Evolutionary conservation across 2,888 invertebrate genomes (phyloP), one percentile per base, ranked within the genome.

Genomic region (Apodemia hepburni): DNA sequence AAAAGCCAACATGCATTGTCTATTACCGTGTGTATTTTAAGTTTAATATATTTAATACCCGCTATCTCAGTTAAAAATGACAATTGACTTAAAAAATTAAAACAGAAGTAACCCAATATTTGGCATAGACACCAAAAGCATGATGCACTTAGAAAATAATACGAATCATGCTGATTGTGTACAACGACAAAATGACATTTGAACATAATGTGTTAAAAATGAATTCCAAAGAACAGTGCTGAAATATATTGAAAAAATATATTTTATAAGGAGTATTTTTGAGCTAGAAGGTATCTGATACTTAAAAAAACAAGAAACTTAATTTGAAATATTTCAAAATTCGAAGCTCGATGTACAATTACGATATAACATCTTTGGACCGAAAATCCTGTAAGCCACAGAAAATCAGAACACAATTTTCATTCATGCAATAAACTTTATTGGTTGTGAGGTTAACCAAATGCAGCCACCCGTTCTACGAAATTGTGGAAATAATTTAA

Each of bases 91-190:
- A 38, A 62, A 58, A 65, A 64, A 49, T 49, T 61, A 65, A 62
- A 68, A 64, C 66, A 66, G 64, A 65, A 64, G 57, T 58, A 68
- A 63, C 51, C 57, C 45, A 69, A 61, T 68, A 66, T 67, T 71
- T 71, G 68, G 85, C 82, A 82, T 85, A 86, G 82, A 90, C 90
- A 91, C 83, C 88, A 87, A 90, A 91, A 91, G 90, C 90, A 88
- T 90, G 89, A 90, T 84, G 87, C 88, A 85, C 78, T 81, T 79
- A 69, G 82, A 85, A 71, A 70, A 81, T 75, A 76, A 82, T 78
- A 82, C 82, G 81, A 81, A 76, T 83, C 90, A 91, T 91, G 90
- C 90, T 84, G 69, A 75, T 76, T 79, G 85, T 85, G 83, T 82
- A 82, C 76, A 70, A 67, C 75, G 42, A 38, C 22, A 82, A 80